Conservation (phyloP, 2,888 invertebrate species). For the Acutogordius australiensis region DNA sequence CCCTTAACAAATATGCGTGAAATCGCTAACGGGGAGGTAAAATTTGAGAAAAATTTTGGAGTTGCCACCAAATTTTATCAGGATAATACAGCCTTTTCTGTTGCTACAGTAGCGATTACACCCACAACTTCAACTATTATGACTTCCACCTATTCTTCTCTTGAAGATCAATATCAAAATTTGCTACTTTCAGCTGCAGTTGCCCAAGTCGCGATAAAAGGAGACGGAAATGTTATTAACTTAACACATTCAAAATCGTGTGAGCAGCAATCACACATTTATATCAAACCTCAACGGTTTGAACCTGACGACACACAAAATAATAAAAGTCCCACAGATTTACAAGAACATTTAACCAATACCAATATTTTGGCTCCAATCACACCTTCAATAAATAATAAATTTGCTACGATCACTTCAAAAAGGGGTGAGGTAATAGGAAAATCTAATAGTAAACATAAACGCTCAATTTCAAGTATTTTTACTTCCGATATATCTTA, state of each 20-base stretch:
- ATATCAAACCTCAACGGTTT: neutral
- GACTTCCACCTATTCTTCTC: neutral
- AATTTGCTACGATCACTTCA: too few relatives aligned
- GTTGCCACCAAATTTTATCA: too few relatives aligned
- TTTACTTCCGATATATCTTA: too few relatives aligned
- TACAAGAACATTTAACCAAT: neutral
- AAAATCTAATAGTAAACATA: too few relatives aligned
- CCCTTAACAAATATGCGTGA: too few relatives aligned
- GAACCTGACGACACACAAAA: neutral
- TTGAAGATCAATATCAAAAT: constrained; percentile 1
- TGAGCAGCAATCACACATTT: neutral
- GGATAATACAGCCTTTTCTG: too few relatives aligned
- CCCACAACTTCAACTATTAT: too few relatives aligned
- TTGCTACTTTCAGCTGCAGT: neutral
- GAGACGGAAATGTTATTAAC: neutral
- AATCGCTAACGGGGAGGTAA: too few relatives aligned
- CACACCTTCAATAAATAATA: too few relatives aligned
- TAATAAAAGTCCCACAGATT: neutral
- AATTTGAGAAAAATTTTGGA: too few relatives aligned
- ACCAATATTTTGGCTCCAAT: neutral
- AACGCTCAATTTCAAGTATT: too few relatives aligned
- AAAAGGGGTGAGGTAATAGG: neutral
- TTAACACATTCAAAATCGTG: neutral
- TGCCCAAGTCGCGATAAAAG: constrained; percentile 3
- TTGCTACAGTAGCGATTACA: too few relatives aligned